Conservation (phyloP, 2,113 vertebrate genomes). For the Scatophagus argus region DNA sequence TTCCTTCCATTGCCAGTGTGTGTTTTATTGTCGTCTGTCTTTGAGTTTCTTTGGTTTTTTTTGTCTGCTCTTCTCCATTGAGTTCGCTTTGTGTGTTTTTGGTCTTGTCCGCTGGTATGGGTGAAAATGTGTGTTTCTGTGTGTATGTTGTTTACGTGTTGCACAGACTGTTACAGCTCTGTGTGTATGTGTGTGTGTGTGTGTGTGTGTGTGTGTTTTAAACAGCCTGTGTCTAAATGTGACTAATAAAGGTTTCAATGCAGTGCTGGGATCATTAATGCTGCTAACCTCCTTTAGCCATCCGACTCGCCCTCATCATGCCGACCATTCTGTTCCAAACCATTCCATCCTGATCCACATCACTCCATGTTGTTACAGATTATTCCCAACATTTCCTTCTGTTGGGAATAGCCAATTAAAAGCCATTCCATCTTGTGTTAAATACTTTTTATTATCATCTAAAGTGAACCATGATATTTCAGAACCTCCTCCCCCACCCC, state of each 20-base stretch:
- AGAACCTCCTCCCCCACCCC: background rate
- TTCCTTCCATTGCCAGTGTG: slow-evolving; percentile 49
- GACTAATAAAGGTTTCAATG: slow-evolving; percentile 66
- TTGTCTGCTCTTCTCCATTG: slow-evolving; percentile 19
- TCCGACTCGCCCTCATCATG: slow-evolving; percentile 56
- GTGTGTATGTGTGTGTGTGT: background rate
- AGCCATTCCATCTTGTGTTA: background rate
- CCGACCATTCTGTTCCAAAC: slow-evolving; percentile 52
- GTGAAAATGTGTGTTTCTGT: background rate
- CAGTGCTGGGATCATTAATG: slow-evolving; percentile 61
- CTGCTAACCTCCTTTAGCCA: slow-evolving; percentile 44
- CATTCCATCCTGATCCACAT: slow-evolving; percentile 59
- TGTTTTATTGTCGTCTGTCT: slow-evolving; percentile 31
- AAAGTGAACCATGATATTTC: background rate
- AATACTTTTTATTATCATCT: too few species aligned
- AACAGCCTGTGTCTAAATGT: slow-evolving; percentile 51
- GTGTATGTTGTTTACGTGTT: slow-evolving; percentile 9
- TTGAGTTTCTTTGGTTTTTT: slow-evolving; percentile 25
- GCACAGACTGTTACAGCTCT: slow-evolving; percentile 2
- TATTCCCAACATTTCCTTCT: background rate
- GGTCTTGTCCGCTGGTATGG: slow-evolving; percentile 25
- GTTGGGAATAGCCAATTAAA: too few species aligned
- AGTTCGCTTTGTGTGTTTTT: slow-evolving; percentile 22
- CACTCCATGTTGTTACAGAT: slow-evolving; percentile 40
- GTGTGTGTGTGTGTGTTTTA: slow-evolving; percentile 4